These are phyloP conservation scores for Rugalucina vietnamica DNA, from an alignment of 2,888 invertebrate species.

Conservation along the genomic window DNA sequence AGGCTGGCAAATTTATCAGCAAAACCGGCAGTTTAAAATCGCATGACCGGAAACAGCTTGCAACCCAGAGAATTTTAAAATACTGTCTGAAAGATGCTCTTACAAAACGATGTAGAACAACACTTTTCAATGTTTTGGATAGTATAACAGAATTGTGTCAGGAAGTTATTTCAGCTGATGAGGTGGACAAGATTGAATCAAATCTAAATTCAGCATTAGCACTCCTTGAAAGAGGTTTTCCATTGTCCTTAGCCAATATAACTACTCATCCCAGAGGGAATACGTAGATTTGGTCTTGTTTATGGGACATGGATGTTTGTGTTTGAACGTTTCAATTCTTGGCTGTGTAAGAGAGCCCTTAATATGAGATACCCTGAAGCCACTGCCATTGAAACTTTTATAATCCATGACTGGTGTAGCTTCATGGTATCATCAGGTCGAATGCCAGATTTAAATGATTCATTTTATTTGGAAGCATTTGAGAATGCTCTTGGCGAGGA, in stretches of 20 bases:
- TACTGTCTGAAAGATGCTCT: neutral
- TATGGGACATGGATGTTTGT: conserved; percentile 28
- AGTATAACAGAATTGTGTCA: conserved; percentile 8
- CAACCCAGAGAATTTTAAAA: neutral
- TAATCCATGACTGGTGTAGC: conserved; percentile 14
- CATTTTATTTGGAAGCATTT: too few relatives aligned
- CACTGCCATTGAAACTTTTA: conserved; percentile 27
- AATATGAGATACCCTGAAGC: conserved; percentile 28
- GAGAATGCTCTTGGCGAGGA: too few relatives aligned
- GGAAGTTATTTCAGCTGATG: neutral
- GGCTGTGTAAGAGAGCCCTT: conserved; percentile 14
- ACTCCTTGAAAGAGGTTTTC: conserved; percentile 10
- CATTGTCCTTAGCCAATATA: conserved; percentile 11
- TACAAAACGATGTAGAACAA: neutral
- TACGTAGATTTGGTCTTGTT: conserved; percentile 10
- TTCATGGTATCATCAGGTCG: conserved; percentile 3
- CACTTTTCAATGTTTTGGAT: conserved; percentile 23
- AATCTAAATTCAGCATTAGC: conserved; percentile 14
- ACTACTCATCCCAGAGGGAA: conserved; percentile 13
- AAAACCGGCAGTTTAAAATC: conserved; percentile 7
- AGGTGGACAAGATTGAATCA: neutral
- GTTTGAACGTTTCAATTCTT: conserved; percentile 25
- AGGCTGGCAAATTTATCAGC: conserved; percentile 5
- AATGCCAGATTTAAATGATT: too few relatives aligned
- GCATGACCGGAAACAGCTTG: conserved; percentile 23